Evolutionary conservation across 2,797 vertebrate genomes (phyloP).

Genomic region (Acridotheres tristis): DNA sequence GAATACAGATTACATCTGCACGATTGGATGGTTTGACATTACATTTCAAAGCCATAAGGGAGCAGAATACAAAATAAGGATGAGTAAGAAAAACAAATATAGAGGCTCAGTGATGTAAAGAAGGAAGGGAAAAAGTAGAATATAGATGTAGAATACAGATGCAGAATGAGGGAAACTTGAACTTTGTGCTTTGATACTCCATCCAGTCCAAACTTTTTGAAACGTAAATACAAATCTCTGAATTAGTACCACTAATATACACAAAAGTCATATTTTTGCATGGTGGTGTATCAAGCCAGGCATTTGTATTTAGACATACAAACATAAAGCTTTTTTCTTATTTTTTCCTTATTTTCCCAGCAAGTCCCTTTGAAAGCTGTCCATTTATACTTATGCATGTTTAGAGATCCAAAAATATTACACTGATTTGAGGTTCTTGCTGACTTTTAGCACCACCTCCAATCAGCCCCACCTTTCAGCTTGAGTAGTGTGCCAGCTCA

Average conservation of each 20-base stretch:
- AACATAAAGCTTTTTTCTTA: neutral
- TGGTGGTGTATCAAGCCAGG: neutral
- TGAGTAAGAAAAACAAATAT: slow-evolving; percentile 15
- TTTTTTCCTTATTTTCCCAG: neutral
- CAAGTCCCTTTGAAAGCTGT: neutral
- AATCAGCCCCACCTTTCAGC: slow-evolving; percentile 21
- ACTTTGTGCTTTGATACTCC: neutral
- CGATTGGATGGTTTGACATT: neutral
- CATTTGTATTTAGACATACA: neutral
- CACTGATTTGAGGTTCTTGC: neutral
- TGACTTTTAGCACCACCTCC: slow-evolving; percentile 9
- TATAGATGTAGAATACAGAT: neutral
- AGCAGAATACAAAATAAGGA: slow-evolving; percentile 1
- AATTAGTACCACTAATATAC: neutral
- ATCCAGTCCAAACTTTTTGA: neutral
- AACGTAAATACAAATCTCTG: neutral
- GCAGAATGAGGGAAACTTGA: neutral
- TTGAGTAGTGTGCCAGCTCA: slow-evolving; percentile 12
- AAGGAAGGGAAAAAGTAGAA: neutral
- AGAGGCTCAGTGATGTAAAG: neutral
- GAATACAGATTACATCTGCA: slow-evolving; percentile 7
- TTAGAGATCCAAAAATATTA: neutral
- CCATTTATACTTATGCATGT: neutral
- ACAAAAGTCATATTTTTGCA: neutral
- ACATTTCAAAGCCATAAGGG: neutral